Conservation (phyloP, 2,113 vertebrate genomes). For the Crypturellus undulatus region DNA sequence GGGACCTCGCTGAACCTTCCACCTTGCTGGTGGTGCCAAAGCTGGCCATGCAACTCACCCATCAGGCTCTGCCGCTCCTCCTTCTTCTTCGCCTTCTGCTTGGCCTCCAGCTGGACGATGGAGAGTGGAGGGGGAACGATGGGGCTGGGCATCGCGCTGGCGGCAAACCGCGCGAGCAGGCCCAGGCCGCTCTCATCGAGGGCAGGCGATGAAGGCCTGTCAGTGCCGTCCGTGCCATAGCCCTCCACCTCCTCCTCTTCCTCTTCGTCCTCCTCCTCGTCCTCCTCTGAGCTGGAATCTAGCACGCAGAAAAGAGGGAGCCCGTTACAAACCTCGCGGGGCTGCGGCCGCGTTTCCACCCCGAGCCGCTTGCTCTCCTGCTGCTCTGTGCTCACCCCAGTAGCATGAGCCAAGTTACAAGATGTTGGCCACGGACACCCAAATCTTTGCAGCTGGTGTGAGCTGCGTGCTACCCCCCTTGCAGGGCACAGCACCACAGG, state of each 20-base stretch:
- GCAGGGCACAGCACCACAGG: background rate
- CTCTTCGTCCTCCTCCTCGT: constrained; percentile 75
- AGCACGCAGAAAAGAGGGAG: constrained; percentile 71
- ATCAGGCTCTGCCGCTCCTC: constrained; percentile 89
- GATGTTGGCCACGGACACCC: background rate
- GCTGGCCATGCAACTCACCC: constrained; percentile 75
- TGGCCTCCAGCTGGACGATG: constrained; percentile 88
- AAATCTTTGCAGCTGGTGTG: background rate
- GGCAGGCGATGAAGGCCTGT: constrained; percentile 77
- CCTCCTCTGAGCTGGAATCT: constrained; percentile 89
- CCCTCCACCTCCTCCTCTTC: constrained; percentile 81
- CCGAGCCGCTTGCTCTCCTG: background rate
- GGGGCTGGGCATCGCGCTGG: constrained; percentile 89
- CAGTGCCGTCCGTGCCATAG: constrained; percentile 76
- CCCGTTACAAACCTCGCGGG: constrained; percentile 6
- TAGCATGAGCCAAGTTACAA: background rate
- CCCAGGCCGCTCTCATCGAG: constrained; percentile 95
- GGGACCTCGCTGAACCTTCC: background rate
- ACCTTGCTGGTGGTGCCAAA: background rate
- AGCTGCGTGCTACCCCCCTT: constrained; percentile 39
- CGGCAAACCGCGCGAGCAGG: constrained; percentile 91
- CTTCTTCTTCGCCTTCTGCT: constrained; percentile 90
- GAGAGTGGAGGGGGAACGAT: constrained; percentile 82
- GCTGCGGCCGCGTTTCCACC: background rate
- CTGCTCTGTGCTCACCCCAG: background rate